phyloP scores from a whole-genome alignment of 2,797 vertebrate species.

The Etheostoma nigrum region DNA sequence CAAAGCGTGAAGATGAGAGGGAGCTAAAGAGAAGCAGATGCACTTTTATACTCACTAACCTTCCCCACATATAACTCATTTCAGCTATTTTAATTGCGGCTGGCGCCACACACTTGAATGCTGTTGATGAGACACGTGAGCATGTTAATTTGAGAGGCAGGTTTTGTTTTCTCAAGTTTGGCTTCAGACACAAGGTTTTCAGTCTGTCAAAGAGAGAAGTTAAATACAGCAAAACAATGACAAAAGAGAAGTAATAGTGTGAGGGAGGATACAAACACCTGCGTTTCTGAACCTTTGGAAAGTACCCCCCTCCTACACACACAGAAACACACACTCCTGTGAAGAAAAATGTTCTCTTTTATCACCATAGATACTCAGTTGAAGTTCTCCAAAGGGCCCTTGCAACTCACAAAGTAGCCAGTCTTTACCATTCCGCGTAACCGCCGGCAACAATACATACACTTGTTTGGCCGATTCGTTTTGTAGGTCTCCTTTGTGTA shows the following conservation, averaged over 20 bases:
- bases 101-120: neutral
- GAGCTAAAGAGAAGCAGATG: conserved; percentile 15
- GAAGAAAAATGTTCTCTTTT: conserved; percentile 56
- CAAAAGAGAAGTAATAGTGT: conserved; percentile 36
- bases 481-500: conserved; percentile 73
- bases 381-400: conserved; percentile 65
- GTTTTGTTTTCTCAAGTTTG: conserved; percentile 15
- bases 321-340: conserved; percentile 31
- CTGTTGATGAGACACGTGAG: conserved; percentile 11
- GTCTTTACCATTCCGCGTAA: conserved; percentile 65
- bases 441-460: conserved; percentile 73
- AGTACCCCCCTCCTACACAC: conserved; percentile 46
- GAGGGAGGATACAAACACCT: conserved; percentile 66
- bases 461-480: conserved; percentile 75
- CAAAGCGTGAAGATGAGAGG: neutral
- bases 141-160: neutral
- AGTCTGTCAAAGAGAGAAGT: conserved; percentile 22
- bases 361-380: conserved; percentile 75
- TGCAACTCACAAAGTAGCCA: conserved; percentile 63
- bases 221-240: conserved; percentile 49
- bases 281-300: conserved; percentile 66
- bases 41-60: neutral
- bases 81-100: conserved; percentile 4
- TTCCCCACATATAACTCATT: neutral
- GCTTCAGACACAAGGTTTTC: conserved; percentile 31